These are phyloP conservation scores for Drosophila sturtevanti DNA, from an alignment of 1,140 invertebrate species.

Conservation along the genomic window DNA sequence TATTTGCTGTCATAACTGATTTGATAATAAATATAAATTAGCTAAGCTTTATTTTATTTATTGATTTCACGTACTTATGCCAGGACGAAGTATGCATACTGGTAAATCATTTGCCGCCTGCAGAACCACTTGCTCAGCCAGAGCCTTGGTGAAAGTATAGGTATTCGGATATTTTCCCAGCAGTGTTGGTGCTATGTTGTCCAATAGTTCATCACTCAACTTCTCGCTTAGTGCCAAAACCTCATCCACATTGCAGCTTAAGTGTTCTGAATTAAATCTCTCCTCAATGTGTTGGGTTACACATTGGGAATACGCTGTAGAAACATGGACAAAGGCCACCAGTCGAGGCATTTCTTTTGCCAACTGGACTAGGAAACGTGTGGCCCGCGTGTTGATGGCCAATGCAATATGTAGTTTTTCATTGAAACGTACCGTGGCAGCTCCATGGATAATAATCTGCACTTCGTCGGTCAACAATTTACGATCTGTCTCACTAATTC, in stretches of 20 bases:
- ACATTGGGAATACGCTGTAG: constrained; percentile 89
- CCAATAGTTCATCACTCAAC: constrained; percentile 84
- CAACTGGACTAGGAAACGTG: constrained; percentile 84
- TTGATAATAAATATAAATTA: constrained; percentile 87
- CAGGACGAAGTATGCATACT: constrained; percentile 87
- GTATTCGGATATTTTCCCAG: constrained; percentile 90
- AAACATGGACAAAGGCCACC: constrained; percentile 87
- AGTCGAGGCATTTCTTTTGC: constrained; percentile 87
- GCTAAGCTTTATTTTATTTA: constrained; percentile 86
- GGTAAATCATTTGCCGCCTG: constrained; percentile 88
- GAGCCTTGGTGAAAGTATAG: constrained; percentile 92
- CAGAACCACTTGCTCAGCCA: constrained; percentile 89
- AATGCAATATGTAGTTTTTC: constrained; percentile 88
- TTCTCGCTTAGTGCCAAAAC: constrained; percentile 84
- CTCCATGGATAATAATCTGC: constrained; percentile 91
- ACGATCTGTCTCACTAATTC: constrained; percentile 86
- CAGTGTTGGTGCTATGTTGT: constrained; percentile 86
- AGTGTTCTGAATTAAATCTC: constrained; percentile 88
- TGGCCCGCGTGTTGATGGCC: constrained; percentile 85
- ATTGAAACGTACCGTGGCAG: constrained; percentile 92
- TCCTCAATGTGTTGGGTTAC: constrained; percentile 85
- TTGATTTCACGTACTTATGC: constrained; percentile 85
- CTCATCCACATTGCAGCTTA: constrained; percentile 86
- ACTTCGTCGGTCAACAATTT: constrained; percentile 81
- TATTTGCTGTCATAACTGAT: constrained; percentile 90